A percentile compares a stretch with the other conserved stretches of the same genome.
These are phyloP conservation scores for Bombyx mandarina DNA, from an alignment of 1,140 invertebrate species.

Conservation along the genomic window DNA sequence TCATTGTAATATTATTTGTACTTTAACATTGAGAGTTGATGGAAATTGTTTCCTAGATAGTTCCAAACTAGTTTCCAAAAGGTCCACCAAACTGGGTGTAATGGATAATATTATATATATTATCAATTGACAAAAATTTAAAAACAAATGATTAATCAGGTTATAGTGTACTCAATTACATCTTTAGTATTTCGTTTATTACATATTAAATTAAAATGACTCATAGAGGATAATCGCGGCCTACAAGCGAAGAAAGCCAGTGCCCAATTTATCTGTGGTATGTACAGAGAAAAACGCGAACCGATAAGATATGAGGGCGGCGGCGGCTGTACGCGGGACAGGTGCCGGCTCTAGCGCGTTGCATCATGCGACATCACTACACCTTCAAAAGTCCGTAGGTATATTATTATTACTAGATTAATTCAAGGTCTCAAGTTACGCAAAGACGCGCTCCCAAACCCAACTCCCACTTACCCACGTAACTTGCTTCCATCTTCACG, in stretches of 20 bases:
- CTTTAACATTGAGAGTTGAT: too few species aligned
- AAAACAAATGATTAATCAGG: too few species aligned
- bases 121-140: too few species aligned
- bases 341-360: slow-evolving; percentile 11
- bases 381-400: slow-evolving; percentile 22
- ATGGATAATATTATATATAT: too few species aligned
- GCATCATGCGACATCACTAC: slow-evolving; percentile 27
- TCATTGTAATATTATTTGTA: too few species aligned
- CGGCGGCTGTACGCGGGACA: slow-evolving; percentile 1
- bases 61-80: too few species aligned
- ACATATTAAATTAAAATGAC: too few species aligned
- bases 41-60: too few species aligned
- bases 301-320: slow-evolving; percentile 39
- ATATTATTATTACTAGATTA: slow-evolving; percentile 13
- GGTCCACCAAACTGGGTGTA: too few species aligned
- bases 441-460: not conserved
- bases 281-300: slow-evolving; percentile 20
- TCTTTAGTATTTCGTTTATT: too few species aligned
- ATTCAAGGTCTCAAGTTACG: slow-evolving; percentile 38
- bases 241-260: slow-evolving; percentile 23
- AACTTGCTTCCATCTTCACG: slow-evolving; percentile 48
- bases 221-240: slow-evolving; percentile 23
- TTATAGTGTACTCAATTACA: too few species aligned
- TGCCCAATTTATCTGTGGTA: slow-evolving; percentile 29
- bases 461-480: slow-evolving; percentile 39